These are phyloP conservation scores for Ips nitidus DNA, from an alignment of 1,140 invertebrate genomes.

Conservation along the genomic window DNA sequence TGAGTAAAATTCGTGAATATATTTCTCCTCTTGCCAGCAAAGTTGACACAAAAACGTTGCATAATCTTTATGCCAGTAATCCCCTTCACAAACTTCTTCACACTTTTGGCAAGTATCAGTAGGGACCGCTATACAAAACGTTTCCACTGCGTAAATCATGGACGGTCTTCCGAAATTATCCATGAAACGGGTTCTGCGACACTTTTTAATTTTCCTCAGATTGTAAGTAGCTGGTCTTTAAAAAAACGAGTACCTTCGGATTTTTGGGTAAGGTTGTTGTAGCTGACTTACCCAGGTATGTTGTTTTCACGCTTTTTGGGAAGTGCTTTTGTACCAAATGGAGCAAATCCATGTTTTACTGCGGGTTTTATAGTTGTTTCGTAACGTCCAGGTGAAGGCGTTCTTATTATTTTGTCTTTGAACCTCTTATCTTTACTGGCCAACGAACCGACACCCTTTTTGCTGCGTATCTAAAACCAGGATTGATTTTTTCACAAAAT, in stretches of 20 bases:
- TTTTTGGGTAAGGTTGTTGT: background rate
- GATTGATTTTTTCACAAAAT: constrained; percentile 3
- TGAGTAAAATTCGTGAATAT: constrained; percentile 34
- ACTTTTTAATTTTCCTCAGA: constrained; percentile 29
- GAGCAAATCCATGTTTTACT: constrained; percentile 10
- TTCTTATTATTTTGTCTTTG: constrained; percentile 36
- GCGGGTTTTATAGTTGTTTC: constrained; percentile 11
- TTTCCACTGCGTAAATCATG: constrained; percentile 40
- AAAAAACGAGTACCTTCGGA: background rate
- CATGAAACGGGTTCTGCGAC: constrained; percentile 32
- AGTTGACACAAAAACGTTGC: constrained; percentile 40
- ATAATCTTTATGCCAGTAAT: constrained; percentile 46
- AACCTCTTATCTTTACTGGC: constrained; percentile 39
- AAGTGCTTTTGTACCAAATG: constrained; percentile 28
- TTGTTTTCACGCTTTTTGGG: constrained; percentile 14
- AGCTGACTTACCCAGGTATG: constrained; percentile 29
- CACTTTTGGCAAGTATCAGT: constrained; percentile 43
- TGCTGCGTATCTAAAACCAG: constrained; percentile 32
- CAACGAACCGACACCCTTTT: constrained; percentile 33
- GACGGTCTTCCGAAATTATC: constrained; percentile 40
- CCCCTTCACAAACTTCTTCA: constrained; percentile 38
- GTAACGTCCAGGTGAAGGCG: constrained; percentile 42
- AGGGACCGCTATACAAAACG: constrained; percentile 39
- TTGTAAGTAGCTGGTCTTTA: constrained; percentile 44
- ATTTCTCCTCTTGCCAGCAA: constrained; percentile 43